Conservation (phyloP, 2,113 vertebrate genomes). For the Castor canadensis region DNA sequence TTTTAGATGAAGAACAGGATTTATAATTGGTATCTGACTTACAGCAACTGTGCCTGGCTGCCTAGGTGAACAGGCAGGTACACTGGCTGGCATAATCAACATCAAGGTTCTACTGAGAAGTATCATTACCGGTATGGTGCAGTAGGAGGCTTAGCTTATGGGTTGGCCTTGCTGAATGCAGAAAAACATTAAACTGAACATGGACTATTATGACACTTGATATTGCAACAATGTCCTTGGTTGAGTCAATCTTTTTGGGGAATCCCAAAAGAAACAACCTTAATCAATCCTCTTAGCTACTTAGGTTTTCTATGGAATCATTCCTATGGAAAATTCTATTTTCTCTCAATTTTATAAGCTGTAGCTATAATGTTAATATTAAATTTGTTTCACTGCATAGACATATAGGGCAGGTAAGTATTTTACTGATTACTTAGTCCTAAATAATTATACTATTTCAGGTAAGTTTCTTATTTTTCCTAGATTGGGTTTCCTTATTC, state of each 20-base stretch:
- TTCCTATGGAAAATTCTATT: background rate
- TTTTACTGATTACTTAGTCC: background rate
- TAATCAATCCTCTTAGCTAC: background rate
- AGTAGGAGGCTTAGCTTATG: constrained; percentile 74
- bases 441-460: background rate
- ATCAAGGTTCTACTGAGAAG: constrained; percentile 76
- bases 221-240: background rate
- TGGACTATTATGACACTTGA: background rate
- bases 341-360: background rate
- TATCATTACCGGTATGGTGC: constrained; percentile 72
- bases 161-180: constrained; percentile 72
- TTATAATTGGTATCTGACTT: background rate
- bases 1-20: constrained; percentile 11
- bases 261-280: background rate
- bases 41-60: constrained; percentile 54
- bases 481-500: background rate
- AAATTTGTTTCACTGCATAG: background rate
- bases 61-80: constrained; percentile 65
- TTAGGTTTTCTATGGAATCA: background rate
- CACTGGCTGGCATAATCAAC: constrained; percentile 73
- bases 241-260: background rate
- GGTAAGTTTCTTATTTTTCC: background rate
- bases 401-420: background rate
- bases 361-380: background rate
- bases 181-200: background rate